Evolutionary conservation across 2,888 invertebrate genomes (phyloP).

Genomic region (Agrotis exclamationis): DNA sequence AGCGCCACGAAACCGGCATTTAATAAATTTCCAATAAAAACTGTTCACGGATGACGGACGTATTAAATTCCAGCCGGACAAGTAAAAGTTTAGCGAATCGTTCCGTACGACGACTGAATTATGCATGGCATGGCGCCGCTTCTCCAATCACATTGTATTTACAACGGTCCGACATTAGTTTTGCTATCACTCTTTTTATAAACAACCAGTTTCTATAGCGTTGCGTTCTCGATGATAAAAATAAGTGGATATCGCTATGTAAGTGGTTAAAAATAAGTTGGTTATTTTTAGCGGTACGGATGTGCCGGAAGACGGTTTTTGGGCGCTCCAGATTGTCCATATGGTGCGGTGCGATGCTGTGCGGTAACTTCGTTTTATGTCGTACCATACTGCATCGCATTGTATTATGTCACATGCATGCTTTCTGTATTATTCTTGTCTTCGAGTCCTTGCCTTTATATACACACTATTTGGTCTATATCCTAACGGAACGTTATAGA

Average conservation of each 20-base stretch:
- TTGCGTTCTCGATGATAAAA: slow-evolving; percentile 66
- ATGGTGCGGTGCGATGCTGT: slow-evolving; percentile 6
- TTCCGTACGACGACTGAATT: slow-evolving; percentile 79
- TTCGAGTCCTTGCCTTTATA: too few species aligned
- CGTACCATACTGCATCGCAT: not conserved
- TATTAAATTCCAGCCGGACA: slow-evolving; percentile 69
- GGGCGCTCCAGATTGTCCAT: slow-evolving; percentile 42
- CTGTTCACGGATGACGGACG: slow-evolving; percentile 62
- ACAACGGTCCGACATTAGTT: slow-evolving; percentile 62
- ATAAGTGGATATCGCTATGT: slow-evolving; percentile 63
- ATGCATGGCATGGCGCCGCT: slow-evolving; percentile 81
- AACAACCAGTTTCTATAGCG: slow-evolving; percentile 60
- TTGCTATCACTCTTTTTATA: slow-evolving; percentile 61
- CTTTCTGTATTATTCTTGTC: not conserved
- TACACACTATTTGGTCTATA: slow-evolving; percentile 15
- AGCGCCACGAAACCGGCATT: slow-evolving; percentile 39
- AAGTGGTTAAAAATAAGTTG: slow-evolving; percentile 64
- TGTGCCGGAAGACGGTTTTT: slow-evolving; percentile 45
- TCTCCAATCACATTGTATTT: slow-evolving; percentile 79
- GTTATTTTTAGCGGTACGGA: slow-evolving; percentile 42
- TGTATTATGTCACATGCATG: not conserved
- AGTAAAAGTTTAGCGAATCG: slow-evolving; percentile 80
- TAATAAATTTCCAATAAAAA: slow-evolving; percentile 44
- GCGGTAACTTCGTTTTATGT: not conserved
- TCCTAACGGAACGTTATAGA: slow-evolving; percentile 37